A percentile compares a stretch with the other conserved stretches of the same genome.
Conservation (phyloP, 2,113 vertebrate species). For the Phoenicopterus ruber region DNA sequence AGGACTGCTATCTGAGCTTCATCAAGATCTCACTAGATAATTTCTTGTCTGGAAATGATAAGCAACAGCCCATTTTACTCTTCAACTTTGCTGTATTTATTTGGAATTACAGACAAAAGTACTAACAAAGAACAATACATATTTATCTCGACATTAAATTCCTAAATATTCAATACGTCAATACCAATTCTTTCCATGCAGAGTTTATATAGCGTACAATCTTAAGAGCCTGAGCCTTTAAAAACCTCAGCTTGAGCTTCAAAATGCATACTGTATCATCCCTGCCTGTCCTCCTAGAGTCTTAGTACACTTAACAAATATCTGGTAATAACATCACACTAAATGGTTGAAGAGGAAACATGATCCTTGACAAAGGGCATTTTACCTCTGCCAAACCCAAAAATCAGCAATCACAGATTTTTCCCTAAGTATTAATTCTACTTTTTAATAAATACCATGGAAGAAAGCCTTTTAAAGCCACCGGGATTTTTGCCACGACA, state of each 20-base stretch:
- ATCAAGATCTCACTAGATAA: background rate
- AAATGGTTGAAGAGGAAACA: background rate
- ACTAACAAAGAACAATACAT: background rate
- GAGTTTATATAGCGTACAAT: rapidly evolving
- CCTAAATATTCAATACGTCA: background rate
- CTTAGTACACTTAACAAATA: background rate
- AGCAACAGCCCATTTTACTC: background rate
- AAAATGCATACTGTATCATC: background rate
- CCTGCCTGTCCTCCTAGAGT: background rate
- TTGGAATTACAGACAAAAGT: background rate
- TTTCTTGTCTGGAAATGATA: background rate
- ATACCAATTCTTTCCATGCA: background rate
- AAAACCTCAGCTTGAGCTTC: background rate
- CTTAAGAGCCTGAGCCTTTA: background rate
- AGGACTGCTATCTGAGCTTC: background rate
- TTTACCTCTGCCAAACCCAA: background rate
- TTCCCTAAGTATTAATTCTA: background rate
- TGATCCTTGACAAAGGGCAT: background rate
- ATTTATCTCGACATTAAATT: background rate
- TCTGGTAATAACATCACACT: background rate
- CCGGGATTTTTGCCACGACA: background rate
- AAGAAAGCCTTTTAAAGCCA: background rate
- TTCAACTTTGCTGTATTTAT: background rate
- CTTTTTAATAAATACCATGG: background rate
- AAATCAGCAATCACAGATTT: background rate